Evolutionary conservation across 1,140 invertebrate genomes (phyloP).

Genomic region (Mamestra configurata): DNA sequence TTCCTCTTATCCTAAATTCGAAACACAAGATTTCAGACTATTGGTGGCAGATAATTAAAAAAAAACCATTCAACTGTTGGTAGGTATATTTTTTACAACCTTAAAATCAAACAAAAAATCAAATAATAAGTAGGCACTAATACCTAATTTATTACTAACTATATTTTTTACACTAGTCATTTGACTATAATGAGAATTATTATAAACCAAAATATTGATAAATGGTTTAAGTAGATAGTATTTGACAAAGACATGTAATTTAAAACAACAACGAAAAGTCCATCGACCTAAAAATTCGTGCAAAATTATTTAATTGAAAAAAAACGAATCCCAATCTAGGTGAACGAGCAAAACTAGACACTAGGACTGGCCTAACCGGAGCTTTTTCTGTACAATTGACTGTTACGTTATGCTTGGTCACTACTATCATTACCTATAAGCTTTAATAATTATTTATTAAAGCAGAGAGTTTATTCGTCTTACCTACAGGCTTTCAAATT

Average conservation of each 20-base stretch:
- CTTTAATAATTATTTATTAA: constrained; percentile 29
- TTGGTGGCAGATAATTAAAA: too few relatives aligned
- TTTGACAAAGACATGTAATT: not conserved
- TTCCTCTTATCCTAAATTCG: too few relatives aligned
- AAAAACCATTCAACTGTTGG: too few relatives aligned
- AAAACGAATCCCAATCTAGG: constrained; percentile 26
- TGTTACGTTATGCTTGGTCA: constrained; percentile 19
- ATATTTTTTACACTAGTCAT: too few relatives aligned
- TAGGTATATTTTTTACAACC: too few relatives aligned
- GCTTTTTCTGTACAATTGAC: constrained; percentile 29
- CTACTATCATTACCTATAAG: constrained; percentile 15
- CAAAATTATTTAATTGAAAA: constrained; percentile 24
- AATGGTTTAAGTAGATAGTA: not conserved
- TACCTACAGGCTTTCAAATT: not conserved
- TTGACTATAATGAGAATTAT: too few relatives aligned
- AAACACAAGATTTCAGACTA: too few relatives aligned
- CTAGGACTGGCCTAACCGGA: constrained; percentile 30
- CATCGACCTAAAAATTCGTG: not conserved
- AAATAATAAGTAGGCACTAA: too few relatives aligned
- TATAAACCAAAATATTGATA: too few relatives aligned
- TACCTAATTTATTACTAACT: too few relatives aligned
- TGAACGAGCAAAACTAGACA: constrained; percentile 30
- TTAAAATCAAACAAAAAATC: too few relatives aligned
- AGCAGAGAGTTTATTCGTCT: not conserved
- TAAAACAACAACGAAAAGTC: not conserved